phyloP scores from a whole-genome alignment of 2,888 invertebrate genomes.

The Ochropleura leucogaster region DNA sequence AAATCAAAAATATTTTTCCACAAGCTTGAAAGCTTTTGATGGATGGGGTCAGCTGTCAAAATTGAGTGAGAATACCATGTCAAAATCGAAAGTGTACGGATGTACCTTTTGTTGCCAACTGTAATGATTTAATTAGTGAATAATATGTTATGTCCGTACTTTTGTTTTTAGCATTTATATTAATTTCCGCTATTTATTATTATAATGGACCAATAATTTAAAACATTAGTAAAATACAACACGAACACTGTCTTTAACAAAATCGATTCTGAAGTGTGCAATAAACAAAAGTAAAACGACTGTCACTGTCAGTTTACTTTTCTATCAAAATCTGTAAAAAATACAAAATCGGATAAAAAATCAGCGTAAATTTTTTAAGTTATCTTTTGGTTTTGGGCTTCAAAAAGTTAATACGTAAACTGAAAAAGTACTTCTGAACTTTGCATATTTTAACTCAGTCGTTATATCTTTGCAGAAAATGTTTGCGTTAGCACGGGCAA shows the following conservation, averaged over 20 bases:
- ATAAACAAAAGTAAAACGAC: neutral
- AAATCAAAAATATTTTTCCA: slow-evolving; percentile 60
- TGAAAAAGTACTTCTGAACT: neutral
- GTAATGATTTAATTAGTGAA: neutral
- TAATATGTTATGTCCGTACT: no score
- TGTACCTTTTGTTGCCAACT: slow-evolving; percentile 22
- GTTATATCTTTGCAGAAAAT: slow-evolving; percentile 31
- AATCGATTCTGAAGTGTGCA: neutral
- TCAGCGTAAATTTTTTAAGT: neutral
- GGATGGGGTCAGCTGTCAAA: slow-evolving; percentile 71
- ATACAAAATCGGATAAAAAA: slow-evolving; percentile 21
- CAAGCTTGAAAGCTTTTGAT: slow-evolving; percentile 61
- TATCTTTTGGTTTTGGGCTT: neutral
- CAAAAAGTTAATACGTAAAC: neutral
- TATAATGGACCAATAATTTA: neutral
- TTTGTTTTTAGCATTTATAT: neutral
- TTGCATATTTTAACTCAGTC: neutral
- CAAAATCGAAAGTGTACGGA: slow-evolving; percentile 23
- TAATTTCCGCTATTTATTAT: neutral
- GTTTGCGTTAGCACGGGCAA: slow-evolving; percentile 48
- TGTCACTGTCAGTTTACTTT: slow-evolving; percentile 25
- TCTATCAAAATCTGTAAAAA: slow-evolving; percentile 9
- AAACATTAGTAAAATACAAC: neutral
- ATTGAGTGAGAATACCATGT: slow-evolving; percentile 41
- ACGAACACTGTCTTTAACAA: neutral